Conservation (phyloP, 2,113 vertebrate genomes). For the Heliornis fulica region DNA sequence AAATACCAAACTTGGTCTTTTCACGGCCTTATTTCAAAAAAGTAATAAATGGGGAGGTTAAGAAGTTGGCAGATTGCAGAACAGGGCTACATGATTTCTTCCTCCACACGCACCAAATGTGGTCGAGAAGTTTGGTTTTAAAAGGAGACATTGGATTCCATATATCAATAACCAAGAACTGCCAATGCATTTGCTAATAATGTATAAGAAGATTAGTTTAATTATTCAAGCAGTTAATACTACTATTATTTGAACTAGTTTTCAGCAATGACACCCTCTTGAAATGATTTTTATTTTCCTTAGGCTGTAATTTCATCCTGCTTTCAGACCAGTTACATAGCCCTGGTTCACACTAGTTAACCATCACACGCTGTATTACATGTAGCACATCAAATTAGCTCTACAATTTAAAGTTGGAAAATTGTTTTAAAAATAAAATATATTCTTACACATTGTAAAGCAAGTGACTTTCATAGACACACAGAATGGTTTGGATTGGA, state of each 20-base stretch:
- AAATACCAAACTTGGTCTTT: not conserved
- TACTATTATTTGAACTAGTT: slow-evolving; percentile 32
- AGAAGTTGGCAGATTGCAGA: not conserved
- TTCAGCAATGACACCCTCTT: not conserved
- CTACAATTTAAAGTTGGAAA: not conserved
- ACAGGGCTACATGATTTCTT: not conserved
- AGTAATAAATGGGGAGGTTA: not conserved
- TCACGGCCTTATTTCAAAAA: not conserved
- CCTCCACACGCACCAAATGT: not conserved
- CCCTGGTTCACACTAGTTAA: not conserved
- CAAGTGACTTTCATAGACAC: not conserved
- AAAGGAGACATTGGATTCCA: not conserved
- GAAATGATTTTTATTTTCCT: slow-evolving; percentile 9
- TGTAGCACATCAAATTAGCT: not conserved
- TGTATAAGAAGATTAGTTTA: slow-evolving; percentile 21
- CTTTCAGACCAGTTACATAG: not conserved
- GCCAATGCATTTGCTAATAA: slow-evolving; percentile 24
- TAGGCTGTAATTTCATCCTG: not conserved
- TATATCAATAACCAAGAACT: slow-evolving; percentile 10
- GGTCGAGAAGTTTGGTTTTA: not conserved
- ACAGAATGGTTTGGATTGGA: no score
- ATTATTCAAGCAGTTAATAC: slow-evolving; percentile 28
- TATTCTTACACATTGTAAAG: not conserved
- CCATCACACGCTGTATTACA: not conserved
- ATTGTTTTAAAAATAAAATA: not conserved